These are phyloP conservation scores for Nemurella pictetii DNA, from an alignment of 2,888 invertebrate genomes.

Conservation along the genomic window DNA sequence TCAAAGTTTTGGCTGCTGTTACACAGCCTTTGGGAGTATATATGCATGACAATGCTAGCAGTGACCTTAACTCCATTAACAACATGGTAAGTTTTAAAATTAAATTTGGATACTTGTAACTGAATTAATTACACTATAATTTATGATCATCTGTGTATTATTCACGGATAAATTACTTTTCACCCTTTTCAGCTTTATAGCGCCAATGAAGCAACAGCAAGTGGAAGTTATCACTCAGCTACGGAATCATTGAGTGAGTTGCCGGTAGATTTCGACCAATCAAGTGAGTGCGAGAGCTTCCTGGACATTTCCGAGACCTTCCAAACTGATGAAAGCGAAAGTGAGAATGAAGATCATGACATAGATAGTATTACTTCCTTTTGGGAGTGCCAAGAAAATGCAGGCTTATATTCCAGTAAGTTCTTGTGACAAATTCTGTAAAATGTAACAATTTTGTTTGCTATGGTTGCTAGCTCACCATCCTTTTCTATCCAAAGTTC, in stretches of 20 bases:
- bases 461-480: no score
- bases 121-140: background rate
- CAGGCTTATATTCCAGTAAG: background rate
- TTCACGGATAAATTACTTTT: background rate
- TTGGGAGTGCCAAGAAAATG: background rate
- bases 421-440: background rate
- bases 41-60: background rate
- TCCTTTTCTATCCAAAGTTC: background rate
- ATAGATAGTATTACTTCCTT: background rate
- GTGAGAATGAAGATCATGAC: background rate
- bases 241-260: conserved; percentile 37
- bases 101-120: background rate
- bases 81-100: background rate
- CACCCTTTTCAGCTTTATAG: conserved; percentile 34
- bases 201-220: conserved; percentile 40
- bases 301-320: conserved; percentile 37
- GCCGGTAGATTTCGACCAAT: conserved; percentile 18
- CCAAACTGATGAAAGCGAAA: conserved; percentile 32
- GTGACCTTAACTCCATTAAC: background rate
- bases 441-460: no score
- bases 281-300: conserved; percentile 36
- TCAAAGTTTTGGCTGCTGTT: conserved; percentile 32
- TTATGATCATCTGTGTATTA: background rate
- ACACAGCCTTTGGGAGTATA: conserved; percentile 23
- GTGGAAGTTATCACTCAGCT: conserved; percentile 42